These are phyloP conservation scores for Ptyas mucosa DNA, from an alignment of 2,113 vertebrate species.

Conservation along the genomic window DNA sequence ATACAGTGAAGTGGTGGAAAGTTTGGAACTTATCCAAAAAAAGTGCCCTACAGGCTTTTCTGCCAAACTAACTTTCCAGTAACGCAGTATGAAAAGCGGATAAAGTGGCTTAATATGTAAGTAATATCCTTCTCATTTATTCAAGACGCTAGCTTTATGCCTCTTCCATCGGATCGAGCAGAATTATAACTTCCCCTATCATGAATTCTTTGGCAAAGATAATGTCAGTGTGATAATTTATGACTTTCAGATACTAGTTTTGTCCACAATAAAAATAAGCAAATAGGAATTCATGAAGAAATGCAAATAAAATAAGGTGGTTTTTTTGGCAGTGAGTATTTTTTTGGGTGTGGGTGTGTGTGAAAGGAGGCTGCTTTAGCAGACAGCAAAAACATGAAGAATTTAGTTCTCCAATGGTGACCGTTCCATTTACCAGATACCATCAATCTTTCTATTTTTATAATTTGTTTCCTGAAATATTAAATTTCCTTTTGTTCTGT, in stretches of 20 bases:
- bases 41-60: constrained; percentile 42
- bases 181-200: background rate
- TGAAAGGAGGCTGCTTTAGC: background rate
- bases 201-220: background rate
- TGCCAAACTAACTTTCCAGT: background rate
- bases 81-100: background rate
- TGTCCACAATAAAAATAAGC: background rate
- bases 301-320: background rate
- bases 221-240: background rate
- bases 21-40: constrained; percentile 41
- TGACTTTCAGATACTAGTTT: background rate
- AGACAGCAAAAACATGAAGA: background rate
- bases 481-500: background rate
- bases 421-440: background rate
- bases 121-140: background rate
- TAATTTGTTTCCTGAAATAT: background rate
- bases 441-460: background rate
- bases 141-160: background rate
- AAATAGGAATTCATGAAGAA: background rate
- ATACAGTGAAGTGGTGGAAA: constrained; percentile 40
- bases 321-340: background rate
- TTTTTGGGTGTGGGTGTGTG: background rate
- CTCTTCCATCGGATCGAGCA: background rate
- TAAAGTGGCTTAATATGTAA: background rate
- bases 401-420: background rate